These are phyloP conservation scores for Anthrax anthrax DNA, from an alignment of 2,888 invertebrate species.

Conservation along the genomic window DNA sequence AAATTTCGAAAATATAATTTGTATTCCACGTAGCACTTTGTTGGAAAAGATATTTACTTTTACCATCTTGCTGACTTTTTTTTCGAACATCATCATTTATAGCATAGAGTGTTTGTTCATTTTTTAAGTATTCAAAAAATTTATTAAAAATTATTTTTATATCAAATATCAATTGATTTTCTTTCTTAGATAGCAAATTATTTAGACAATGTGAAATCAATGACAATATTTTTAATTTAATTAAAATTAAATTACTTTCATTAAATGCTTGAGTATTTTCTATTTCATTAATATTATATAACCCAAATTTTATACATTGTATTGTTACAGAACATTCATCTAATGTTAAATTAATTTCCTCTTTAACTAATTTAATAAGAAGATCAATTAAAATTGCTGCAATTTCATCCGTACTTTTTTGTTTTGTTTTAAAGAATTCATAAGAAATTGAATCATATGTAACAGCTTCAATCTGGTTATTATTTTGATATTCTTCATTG, in stretches of 20 bases:
- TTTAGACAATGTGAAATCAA: slow-evolving; percentile 26
- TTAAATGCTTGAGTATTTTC: slow-evolving; percentile 12
- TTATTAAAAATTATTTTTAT: slow-evolving; percentile 21
- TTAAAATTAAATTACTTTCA: slow-evolving; percentile 19
- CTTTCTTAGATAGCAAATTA: slow-evolving; percentile 23
- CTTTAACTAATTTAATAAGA: slow-evolving; percentile 23
- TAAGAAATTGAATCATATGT: slow-evolving; percentile 10
- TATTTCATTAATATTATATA: slow-evolving; percentile 21
- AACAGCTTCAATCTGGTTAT: background rate
- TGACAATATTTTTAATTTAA: slow-evolving; percentile 25
- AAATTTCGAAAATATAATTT: background rate
- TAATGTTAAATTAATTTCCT: slow-evolving; percentile 21
- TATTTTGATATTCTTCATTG: background rate
- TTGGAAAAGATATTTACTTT: background rate
- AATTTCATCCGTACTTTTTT: slow-evolving; percentile 26
- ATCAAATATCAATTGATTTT: slow-evolving; percentile 19
- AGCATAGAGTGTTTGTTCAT: too few relatives aligned
- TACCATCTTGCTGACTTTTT: background rate
- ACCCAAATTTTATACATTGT: slow-evolving; percentile 25
- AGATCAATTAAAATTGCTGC: slow-evolving; percentile 26
- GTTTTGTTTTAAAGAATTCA: slow-evolving; percentile 15
- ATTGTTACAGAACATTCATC: slow-evolving; percentile 22
- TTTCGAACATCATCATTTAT: too few relatives aligned
- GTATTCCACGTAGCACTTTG: too few relatives aligned
- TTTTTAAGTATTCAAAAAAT: slow-evolving; percentile 8